Base-by-base conservation (phyloP, 2,797 vertebrate genomes). In the Discoglossus pictus region DNA sequence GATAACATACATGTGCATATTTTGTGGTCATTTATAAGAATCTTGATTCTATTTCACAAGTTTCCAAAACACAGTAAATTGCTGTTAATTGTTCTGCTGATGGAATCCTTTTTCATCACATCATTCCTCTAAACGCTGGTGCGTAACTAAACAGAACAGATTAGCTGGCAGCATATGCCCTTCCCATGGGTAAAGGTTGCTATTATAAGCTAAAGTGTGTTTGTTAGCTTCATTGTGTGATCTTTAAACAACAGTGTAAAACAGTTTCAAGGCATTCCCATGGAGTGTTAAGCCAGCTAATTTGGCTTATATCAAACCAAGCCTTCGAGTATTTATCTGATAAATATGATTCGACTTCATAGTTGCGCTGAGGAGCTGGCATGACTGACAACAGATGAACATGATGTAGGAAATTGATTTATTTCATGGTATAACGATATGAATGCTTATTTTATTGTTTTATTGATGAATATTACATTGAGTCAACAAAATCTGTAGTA, bases 141-240 rank as follows among this genome's bases (percentile, higher is more conserved):
- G 61, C 20, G 39, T 36, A 65, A 54, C 61, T 54, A 65, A 54
- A 65, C 50, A 65, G 39, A 53, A 54, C 39, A 44, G 39, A 64
- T 64, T 54, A 64, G 48, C 18, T 64, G 50, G 48, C 61, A 64
- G 50, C 60, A 24, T 27, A 50, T 50, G 15, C 20, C 34, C 61
- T 64, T 64, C 61, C 50, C 50, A 64, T 54, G 50, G 27, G 39
- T 54, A 43, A 43, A 31, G 17, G 35, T 51, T 31, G 61, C 61
- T 65, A 54, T 54, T 53, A 54, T 53, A 27, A 46, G 43, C 16
- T 27, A 9, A 24, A 27, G 9, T 27, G 48, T 51, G 23, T 51
- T 15, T 15, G 40, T 11, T 43, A 39, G n/a, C 5, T 12, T 39
- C 10, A 39, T 13, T 39, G 10, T 39, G n/a, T 11, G 38, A 39